These are phyloP conservation scores for Strigamia maritima DNA, from an alignment of 2,888 invertebrate genomes.

Conservation along the genomic window DNA sequence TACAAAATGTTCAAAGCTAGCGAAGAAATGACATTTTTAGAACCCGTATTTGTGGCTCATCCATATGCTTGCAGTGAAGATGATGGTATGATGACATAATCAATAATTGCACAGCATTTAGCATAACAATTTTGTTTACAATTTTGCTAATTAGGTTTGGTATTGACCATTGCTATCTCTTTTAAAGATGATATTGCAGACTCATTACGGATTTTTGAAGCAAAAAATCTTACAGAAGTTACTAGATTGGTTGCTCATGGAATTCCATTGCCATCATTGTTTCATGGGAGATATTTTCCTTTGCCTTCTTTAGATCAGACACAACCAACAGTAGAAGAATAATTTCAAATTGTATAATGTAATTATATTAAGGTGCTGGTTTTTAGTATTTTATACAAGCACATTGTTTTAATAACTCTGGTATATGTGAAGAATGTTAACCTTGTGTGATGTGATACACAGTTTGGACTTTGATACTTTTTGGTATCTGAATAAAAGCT, in stretches of 20 bases:
- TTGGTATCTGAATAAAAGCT: not conserved
- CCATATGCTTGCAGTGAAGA: slow-evolving; percentile 52
- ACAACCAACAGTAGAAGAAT: not conserved
- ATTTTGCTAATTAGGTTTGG: not conserved
- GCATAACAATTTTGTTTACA: not conserved
- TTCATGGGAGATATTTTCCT: not conserved
- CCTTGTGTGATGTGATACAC: not conserved
- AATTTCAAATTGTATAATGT: not conserved
- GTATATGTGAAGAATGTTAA: not conserved
- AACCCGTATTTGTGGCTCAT: slow-evolving; percentile 52
- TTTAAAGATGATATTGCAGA: slow-evolving; percentile 34
- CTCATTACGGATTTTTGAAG: slow-evolving; percentile 47
- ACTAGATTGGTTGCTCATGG: slow-evolving; percentile 44
- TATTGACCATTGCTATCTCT: slow-evolving; percentile 40
- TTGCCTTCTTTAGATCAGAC: not conserved
- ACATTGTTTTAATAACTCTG: too few species aligned
- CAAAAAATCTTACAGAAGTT: slow-evolving; percentile 47
- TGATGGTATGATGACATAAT: slow-evolving; percentile 49
- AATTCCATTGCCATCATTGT: not conserved
- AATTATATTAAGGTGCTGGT: not conserved
- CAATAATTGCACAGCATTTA: not conserved
- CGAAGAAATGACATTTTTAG: slow-evolving; percentile 48
- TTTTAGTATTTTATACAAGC: not conserved
- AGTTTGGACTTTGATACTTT: not conserved
- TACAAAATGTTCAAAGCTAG: slow-evolving; percentile 47